phyloP scores from a whole-genome alignment of 1,140 invertebrate species.

The Musca domestica region DNA sequence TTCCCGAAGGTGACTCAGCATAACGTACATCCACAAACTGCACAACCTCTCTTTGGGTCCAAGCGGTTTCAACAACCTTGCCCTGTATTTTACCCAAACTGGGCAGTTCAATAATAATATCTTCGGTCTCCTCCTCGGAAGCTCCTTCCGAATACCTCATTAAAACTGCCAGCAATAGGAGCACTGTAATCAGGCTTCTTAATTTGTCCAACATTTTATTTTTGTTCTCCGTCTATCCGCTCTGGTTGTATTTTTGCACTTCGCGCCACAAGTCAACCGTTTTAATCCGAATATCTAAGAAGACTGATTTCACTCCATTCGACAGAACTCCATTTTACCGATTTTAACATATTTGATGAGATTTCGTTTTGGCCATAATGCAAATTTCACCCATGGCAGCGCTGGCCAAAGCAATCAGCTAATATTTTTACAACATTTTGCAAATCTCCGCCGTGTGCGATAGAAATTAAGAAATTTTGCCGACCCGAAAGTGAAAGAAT shows the following conservation, averaged over 20 bases:
- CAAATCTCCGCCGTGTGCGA: background rate
- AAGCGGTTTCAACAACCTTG: slow-evolving; percentile 42
- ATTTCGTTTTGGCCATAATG: background rate
- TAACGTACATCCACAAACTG: slow-evolving; percentile 51
- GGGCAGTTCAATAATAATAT: slow-evolving; percentile 45
- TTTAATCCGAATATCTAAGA: background rate
- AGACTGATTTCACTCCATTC: background rate
- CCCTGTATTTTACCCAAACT: slow-evolving; percentile 47
- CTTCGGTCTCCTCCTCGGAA: slow-evolving; percentile 41
- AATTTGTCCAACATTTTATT: too few species aligned
- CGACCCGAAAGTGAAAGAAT: slow-evolving; percentile 18
- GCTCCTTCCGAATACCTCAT: background rate
- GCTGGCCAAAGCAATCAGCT: background rate
- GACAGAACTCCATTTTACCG: background rate
- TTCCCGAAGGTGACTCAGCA: slow-evolving; percentile 47
- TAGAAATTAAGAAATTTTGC: slow-evolving; percentile 9
- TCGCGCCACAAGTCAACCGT: background rate
- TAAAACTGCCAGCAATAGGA: too few species aligned
- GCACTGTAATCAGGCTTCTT: too few species aligned
- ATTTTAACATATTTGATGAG: background rate
- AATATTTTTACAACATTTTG: slow-evolving; percentile 4
- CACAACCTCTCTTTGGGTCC: slow-evolving; percentile 44
- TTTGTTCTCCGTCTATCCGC: too few species aligned
- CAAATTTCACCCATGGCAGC: slow-evolving; percentile 6
- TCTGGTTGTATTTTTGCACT: too few species aligned